Conservation (phyloP, 2,888 invertebrate species). For the Apomyelois bistriatella region DNA sequence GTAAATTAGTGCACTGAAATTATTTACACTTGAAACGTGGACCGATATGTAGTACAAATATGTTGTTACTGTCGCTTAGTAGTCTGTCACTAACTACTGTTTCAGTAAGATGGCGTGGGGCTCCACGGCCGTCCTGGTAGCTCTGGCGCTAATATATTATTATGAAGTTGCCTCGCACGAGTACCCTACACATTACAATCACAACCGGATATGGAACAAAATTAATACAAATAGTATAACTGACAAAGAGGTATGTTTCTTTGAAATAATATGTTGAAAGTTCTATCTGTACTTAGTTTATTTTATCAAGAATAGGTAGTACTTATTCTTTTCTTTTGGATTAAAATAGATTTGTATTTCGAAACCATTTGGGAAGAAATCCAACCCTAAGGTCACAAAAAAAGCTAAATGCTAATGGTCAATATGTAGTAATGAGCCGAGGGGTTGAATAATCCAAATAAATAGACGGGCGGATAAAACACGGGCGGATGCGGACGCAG, state of each 20-base stretch:
- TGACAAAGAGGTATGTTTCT: constrained; percentile 32
- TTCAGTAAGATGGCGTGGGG: constrained; percentile 24
- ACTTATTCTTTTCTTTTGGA: too few species aligned
- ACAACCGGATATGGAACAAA: constrained; percentile 12
- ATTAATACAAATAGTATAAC: constrained; percentile 18
- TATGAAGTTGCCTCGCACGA: constrained; percentile 16
- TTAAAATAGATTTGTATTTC: too few species aligned
- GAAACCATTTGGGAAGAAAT: too few species aligned
- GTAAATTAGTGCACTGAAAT: not conserved
- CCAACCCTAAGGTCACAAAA: too few species aligned
- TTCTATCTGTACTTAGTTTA: too few species aligned
- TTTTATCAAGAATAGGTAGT: too few species aligned
- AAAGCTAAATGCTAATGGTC: too few species aligned
- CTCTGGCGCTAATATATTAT: constrained; percentile 19
- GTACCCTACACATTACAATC: constrained; percentile 15
- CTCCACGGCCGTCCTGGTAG: constrained; percentile 18
- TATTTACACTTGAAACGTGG: not conserved
- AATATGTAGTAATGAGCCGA: too few species aligned
- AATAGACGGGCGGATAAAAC: too few species aligned
- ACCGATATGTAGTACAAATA: not conserved
- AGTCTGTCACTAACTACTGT: not conserved
- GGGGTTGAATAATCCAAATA: too few species aligned
- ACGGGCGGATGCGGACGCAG: too few species aligned
- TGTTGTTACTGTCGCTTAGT: not conserved
- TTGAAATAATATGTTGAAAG: not conserved